These are phyloP conservation scores for Chrysaora quinquecirrha DNA, from an alignment of 30 jellyfish, hydroid and myxozoan species.

Conservation along the genomic window DNA sequence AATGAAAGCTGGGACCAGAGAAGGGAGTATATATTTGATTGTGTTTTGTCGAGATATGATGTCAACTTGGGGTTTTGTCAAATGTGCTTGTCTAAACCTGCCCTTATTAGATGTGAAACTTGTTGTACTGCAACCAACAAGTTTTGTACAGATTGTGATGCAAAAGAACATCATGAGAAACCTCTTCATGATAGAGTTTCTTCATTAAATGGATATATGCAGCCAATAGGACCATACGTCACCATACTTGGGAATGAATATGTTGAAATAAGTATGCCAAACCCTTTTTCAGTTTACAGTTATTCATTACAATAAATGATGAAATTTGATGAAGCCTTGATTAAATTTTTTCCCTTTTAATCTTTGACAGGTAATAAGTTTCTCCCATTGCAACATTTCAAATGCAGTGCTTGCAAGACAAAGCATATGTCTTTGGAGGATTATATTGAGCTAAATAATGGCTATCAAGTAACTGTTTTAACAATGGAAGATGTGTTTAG, in stretches of 20 bases:
- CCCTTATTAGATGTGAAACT: background rate
- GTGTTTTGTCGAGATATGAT: background rate
- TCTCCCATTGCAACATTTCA: background rate
- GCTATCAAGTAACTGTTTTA: no score
- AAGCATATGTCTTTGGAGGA: no score
- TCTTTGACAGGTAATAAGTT: background rate
- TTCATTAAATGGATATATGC: conserved; percentile 20
- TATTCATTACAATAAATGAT: background rate
- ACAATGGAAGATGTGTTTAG: no score
- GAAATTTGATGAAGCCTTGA: background rate
- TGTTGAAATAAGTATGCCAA: conserved; percentile 2
- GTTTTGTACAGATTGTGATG: conserved; percentile 22
- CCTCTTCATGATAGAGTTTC: conserved; percentile 15
- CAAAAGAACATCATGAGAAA: background rate
- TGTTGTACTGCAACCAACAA: background rate
- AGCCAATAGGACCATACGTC: conserved; percentile 14
- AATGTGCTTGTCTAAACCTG: background rate
- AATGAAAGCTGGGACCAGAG: no score
- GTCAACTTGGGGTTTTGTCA: conserved; percentile 9
- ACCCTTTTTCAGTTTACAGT: no score
- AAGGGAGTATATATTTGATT: no score
- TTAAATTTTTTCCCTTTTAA: background rate
- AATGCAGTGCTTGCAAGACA: no score
- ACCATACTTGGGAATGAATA: background rate
- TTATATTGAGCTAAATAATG: no score